Conservation (phyloP, 1,140 invertebrate genomes). For the Caenorhabditis inopinata region DNA sequence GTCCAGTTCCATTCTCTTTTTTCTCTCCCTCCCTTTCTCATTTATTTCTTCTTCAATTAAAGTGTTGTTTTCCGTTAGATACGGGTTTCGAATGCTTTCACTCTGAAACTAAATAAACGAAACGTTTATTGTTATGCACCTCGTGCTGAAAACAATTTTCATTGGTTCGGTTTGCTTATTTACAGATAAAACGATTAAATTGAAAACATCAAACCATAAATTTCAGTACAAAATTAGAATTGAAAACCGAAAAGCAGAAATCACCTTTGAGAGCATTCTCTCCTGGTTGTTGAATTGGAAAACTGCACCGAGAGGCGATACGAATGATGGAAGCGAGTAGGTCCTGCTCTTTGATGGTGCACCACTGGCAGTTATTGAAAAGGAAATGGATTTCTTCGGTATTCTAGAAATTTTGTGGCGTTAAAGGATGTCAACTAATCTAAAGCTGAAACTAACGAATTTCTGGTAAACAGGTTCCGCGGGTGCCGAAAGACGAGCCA, state of each 20-base stretch:
- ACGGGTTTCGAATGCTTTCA: conserved; percentile 23
- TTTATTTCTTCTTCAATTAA: background rate
- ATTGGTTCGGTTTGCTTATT: background rate
- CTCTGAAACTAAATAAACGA: background rate
- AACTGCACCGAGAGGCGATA: background rate
- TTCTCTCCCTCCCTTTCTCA: background rate
- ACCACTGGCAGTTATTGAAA: background rate
- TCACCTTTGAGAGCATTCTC: background rate
- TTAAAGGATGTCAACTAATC: too few relatives aligned
- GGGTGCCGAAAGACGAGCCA: background rate
- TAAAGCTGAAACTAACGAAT: too few relatives aligned
- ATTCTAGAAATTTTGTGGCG: background rate
- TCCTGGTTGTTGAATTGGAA: background rate
- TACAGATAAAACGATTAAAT: background rate
- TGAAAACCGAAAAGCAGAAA: background rate
- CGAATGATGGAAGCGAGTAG: background rate
- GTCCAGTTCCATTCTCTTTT: background rate
- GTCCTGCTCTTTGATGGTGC: background rate
- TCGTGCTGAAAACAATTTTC: too few relatives aligned
- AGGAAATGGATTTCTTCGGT: background rate
- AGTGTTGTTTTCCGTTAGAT: background rate
- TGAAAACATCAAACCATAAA: background rate
- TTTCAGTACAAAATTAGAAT: background rate
- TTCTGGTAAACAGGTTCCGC: too few relatives aligned
- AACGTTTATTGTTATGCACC: too few relatives aligned